phyloP scores from a whole-genome alignment of 1,140 invertebrate genomes.

The Argopecten irradians region DNA sequence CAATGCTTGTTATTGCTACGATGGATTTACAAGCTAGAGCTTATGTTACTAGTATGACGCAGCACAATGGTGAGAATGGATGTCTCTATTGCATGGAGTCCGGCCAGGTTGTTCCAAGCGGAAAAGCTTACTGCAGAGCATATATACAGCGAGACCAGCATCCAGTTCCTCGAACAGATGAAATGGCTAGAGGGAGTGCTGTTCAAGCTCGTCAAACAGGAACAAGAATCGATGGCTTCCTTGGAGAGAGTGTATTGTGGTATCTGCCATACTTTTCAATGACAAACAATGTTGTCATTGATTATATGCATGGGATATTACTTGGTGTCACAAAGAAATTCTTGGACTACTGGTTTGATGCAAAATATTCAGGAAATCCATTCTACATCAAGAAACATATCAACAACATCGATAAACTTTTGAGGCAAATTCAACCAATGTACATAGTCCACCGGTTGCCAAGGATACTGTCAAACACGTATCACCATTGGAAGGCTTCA shows the following conservation, averaged over 20 bases:
- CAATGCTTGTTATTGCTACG: slow-evolving; percentile 29
- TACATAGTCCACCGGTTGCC: slow-evolving; percentile 36
- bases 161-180: background rate
- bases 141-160: slow-evolving; percentile 32
- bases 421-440: slow-evolving; percentile 35
- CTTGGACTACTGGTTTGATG: slow-evolving; percentile 25
- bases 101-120: slow-evolving; percentile 24
- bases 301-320: slow-evolving; percentile 35
- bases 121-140: slow-evolving; percentile 33
- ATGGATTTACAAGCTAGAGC: slow-evolving; percentile 44
- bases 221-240: background rate
- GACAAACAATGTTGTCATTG: background rate
- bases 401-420: background rate
- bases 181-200: background rate
- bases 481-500: slow-evolving; percentile 48
- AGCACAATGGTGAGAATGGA: slow-evolving; percentile 29
- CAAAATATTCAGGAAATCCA: background rate
- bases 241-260: slow-evolving; percentile 26
- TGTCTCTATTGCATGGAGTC: slow-evolving; percentile 35
- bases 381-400: background rate
- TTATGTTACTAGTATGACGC: slow-evolving; percentile 37
- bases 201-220: background rate
- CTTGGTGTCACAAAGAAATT: slow-evolving; percentile 29
- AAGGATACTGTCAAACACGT: background rate
- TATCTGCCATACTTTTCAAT: slow-evolving; percentile 26